Evolutionary conservation across 92 coral and sea anemone species (phyloP).

Genomic region (Zoanthus solanderi): DNA sequence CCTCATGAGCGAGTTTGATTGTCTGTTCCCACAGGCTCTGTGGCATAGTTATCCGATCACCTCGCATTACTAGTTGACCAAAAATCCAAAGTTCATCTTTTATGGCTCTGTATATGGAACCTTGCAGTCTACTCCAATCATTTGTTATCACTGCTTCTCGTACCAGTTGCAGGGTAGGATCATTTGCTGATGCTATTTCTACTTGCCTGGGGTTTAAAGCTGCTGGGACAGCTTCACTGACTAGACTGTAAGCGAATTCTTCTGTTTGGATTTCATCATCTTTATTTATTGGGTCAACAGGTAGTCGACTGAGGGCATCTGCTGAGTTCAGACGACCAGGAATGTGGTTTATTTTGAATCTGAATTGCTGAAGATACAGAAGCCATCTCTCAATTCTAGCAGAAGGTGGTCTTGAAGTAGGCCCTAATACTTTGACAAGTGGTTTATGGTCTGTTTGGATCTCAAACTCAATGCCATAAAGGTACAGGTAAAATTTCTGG

Average conservation of each 20-base stretch:
- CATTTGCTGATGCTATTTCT: background rate
- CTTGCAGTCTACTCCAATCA: conserved; percentile 50
- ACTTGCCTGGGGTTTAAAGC: conserved; percentile 57
- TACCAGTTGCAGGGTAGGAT: conserved; percentile 41
- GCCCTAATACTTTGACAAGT: conserved; percentile 56
- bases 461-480: conserved; percentile 48
- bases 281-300: conserved; percentile 43
- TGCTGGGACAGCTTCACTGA: conserved; percentile 48
- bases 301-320: conserved; percentile 35
- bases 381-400: conserved; percentile 79
- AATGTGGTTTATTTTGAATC: conserved; percentile 59
- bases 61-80: conserved; percentile 54
- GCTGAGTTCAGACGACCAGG: conserved; percentile 58
- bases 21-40: conserved; percentile 56
- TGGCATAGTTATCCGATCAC: conserved; percentile 56
- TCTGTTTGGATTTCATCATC: conserved; percentile 37
- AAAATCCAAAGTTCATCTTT: conserved; percentile 56
- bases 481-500: conserved; percentile 64
- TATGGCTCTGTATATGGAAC: conserved; percentile 53
- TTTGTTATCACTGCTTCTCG: conserved; percentile 61
- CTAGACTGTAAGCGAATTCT: conserved; percentile 70
- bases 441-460: conserved; percentile 66
- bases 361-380: conserved; percentile 61
- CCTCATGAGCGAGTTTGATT: conserved; percentile 68
- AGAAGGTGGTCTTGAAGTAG: conserved; percentile 66